Evolutionary conservation across 2,888 invertebrate species (phyloP), one percentile per base, ranked within the genome.

Genomic region (Syritta pipiens): DNA sequence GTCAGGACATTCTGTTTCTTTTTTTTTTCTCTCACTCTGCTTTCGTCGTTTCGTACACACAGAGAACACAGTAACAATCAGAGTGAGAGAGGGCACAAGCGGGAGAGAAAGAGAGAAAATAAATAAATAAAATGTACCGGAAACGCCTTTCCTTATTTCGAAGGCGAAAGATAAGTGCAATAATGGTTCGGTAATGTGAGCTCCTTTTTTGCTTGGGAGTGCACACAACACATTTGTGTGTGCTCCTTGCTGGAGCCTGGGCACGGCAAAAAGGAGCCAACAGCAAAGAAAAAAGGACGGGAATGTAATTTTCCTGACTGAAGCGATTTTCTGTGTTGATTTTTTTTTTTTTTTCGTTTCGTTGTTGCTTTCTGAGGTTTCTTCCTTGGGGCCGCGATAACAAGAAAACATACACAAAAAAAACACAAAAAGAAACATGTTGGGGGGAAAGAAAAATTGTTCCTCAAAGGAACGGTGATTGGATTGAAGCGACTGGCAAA

Each of bases 121-220:
- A 68, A 48, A 62, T 62, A 77, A 79, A 69, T 63, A 76, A 79
- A 74, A 79, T 74, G 72, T 79, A 79, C 72, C 79, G 79, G 79
- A 79, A 79, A 79, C 79, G 79, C 79, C 79, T 79, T 79, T 79
- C 72, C 79, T 79, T 79, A 79, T 79, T 79, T 79, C 57, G 79
- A 79, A 79, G 72, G 79, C 79, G 60, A 79, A 62, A 79, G 79
- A 79, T 79, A 79, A 79, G 79, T 79, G 72, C 79, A 79, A 79
- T 79, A 79, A 79, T 72, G 79, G 72, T 67, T 79, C 30, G 79
- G 79, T 79, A 79, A 79, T 79, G 79, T 79, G 79, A 79, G 79
- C 67, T 74, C 55, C 55, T 62, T 79, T n/a, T n/a, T n/a, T n/a
- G 51, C 62, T 72, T 44, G 26, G 35, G 55, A 57, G 72, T 62